These are phyloP conservation scores for Latrodectus hesperus DNA, from an alignment of 2,888 invertebrate genomes.

Conservation along the genomic window DNA sequence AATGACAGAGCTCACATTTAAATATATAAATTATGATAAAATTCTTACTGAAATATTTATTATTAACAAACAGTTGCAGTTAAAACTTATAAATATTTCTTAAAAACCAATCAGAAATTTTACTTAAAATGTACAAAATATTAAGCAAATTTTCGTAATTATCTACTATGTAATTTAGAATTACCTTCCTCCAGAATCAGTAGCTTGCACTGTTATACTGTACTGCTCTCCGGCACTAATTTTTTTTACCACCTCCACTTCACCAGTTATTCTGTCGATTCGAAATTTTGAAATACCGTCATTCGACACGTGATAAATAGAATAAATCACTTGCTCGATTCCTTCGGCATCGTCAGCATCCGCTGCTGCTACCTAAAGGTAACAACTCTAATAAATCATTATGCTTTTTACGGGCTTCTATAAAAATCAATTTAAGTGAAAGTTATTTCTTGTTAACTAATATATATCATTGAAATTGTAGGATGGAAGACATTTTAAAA, in stretches of 20 bases:
- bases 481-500: no score
- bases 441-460: no score
- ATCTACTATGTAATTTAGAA: background rate
- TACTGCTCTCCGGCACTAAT: slow-evolving; percentile 90
- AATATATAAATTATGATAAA: no score
- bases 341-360: slow-evolving; percentile 88
- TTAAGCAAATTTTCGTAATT: no score
- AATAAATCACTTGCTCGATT: slow-evolving; percentile 87
- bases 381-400: background rate
- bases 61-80: no score
- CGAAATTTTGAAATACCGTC: slow-evolving; percentile 90
- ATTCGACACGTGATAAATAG: slow-evolving; percentile 92
- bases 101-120: no score
- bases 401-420: background rate
- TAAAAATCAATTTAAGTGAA: no score
- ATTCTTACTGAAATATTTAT: no score
- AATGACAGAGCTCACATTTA: no score
- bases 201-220: slow-evolving; percentile 87
- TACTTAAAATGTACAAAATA: no score
- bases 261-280: slow-evolving; percentile 86
- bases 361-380: slow-evolving; percentile 82
- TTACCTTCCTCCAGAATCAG: slow-evolving; percentile 69
- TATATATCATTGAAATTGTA: no score
- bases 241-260: slow-evolving; percentile 84
- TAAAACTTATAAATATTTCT: no score